phyloP scores from a whole-genome alignment of 1,140 invertebrate genomes.

The Philotrypesis tridentata region DNA sequence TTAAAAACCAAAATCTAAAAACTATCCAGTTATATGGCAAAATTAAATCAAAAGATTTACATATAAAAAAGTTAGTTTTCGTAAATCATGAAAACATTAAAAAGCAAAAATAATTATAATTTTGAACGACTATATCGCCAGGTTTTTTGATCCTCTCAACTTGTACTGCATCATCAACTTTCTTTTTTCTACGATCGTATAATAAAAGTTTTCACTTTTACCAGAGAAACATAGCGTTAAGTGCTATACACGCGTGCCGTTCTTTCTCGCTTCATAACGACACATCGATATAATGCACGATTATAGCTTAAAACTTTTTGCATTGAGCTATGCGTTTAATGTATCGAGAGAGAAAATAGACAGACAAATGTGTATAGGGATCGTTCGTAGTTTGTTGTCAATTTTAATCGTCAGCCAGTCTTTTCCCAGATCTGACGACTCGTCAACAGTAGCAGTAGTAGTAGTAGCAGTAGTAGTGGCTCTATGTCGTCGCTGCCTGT shows the following conservation, averaged over 20 bases:
- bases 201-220: background rate
- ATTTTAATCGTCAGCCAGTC: conserved; percentile 43
- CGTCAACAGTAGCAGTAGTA: background rate
- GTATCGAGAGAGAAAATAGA: background rate
- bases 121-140: background rate
- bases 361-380: background rate
- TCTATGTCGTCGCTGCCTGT: conserved; percentile 19
- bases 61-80: background rate
- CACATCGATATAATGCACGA: background rate
- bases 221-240: background rate
- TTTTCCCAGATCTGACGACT: conserved; percentile 32
- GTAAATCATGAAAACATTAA: background rate
- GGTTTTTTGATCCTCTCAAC: background rate
- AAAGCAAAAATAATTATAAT: background rate
- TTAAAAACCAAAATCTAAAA: background rate
- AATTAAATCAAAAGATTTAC: no score
- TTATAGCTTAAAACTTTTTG: background rate
- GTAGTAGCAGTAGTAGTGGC: background rate
- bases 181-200: background rate
- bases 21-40: background rate
- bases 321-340: background rate
- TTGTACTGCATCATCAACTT: background rate
- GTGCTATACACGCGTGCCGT: background rate
- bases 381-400: conserved; percentile 28
- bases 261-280: background rate